These are phyloP conservation scores for Epinotia ramella DNA, from an alignment of 2,888 invertebrate genomes.

Conservation along the genomic window DNA sequence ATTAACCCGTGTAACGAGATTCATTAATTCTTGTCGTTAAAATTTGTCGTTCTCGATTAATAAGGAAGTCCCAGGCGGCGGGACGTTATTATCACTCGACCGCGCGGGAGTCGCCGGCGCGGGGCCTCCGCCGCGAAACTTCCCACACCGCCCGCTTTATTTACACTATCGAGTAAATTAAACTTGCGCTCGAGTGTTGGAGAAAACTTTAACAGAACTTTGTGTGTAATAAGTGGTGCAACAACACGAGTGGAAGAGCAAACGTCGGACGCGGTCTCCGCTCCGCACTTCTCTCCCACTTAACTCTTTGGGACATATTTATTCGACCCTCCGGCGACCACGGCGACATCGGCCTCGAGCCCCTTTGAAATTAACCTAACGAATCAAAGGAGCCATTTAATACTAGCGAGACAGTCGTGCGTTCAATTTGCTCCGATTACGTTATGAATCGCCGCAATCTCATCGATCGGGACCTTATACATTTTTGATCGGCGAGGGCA, in stretches of 20 bases:
- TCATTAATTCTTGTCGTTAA: slow-evolving; percentile 87
- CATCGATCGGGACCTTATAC: slow-evolving; percentile 73
- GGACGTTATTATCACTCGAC: slow-evolving; percentile 83
- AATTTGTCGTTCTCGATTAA: slow-evolving; percentile 87
- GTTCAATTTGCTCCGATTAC: slow-evolving; percentile 68
- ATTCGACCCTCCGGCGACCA: slow-evolving; percentile 85
- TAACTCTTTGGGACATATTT: slow-evolving; percentile 86
- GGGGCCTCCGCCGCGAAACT: slow-evolving; percentile 77
- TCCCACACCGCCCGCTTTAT: slow-evolving; percentile 83
- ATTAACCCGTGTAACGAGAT: slow-evolving; percentile 86
- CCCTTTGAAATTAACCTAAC: slow-evolving; percentile 81
- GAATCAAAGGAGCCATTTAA: slow-evolving; percentile 79
- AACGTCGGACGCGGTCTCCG: slow-evolving; percentile 84
- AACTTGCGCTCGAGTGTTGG: slow-evolving; percentile 84
- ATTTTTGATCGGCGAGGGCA: slow-evolving; percentile 77
- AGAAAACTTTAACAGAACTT: slow-evolving; percentile 85
- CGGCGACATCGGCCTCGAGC: slow-evolving; percentile 66
- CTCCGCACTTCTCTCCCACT: slow-evolving; percentile 82
- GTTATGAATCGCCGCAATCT: slow-evolving; percentile 73
- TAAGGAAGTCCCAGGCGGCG: slow-evolving; percentile 81
- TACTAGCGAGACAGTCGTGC: slow-evolving; percentile 66
- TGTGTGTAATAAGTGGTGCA: slow-evolving; percentile 86
- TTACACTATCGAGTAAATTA: slow-evolving; percentile 86
- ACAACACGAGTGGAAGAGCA: slow-evolving; percentile 85
- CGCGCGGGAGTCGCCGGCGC: slow-evolving; percentile 64